Evolutionary conservation across 2,888 invertebrate species (phyloP).

Genomic region (Euclidia mi): DNA sequence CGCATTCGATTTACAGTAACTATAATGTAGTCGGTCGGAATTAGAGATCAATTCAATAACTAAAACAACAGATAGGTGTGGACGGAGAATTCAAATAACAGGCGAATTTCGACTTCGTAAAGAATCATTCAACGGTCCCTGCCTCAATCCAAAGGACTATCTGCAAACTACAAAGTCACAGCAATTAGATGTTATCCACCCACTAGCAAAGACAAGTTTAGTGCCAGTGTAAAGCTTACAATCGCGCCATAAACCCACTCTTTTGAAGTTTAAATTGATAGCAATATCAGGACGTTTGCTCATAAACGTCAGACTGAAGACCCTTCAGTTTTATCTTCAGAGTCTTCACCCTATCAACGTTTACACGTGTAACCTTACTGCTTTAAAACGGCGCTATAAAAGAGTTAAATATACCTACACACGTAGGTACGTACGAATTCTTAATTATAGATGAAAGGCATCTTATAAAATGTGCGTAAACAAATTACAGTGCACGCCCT

Average conservation of each 20-base stretch:
- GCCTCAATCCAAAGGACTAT: too few relatives aligned
- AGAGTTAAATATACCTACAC: constrained; percentile 20
- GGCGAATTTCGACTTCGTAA: too few relatives aligned
- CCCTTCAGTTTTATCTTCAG: constrained; percentile 25
- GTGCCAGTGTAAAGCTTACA: background rate
- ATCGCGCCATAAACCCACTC: background rate
- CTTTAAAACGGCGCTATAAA: constrained; percentile 23
- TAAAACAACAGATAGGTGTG: too few relatives aligned
- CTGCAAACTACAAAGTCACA: too few relatives aligned
- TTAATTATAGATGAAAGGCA: constrained; percentile 36
- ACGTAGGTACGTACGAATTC: constrained; percentile 9
- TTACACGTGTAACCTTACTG: constrained; percentile 22
- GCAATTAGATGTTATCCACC: too few relatives aligned
- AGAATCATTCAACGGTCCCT: too few relatives aligned
- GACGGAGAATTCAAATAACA: too few relatives aligned
- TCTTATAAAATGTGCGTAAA: constrained; percentile 16
- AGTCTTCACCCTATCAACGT: constrained; percentile 22
- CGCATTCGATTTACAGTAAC: too few relatives aligned
- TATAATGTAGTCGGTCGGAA: too few relatives aligned
- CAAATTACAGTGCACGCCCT: constrained; percentile 22
- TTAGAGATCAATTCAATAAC: too few relatives aligned
- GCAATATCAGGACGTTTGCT: constrained; percentile 21
- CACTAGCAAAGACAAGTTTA: background rate
- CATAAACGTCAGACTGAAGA: constrained; percentile 19
- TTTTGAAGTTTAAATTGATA: constrained; percentile 14